Evolutionary conservation across 64 coral and sea anemone genomes (phyloP), one percentile per base, ranked within the genome.

Genomic region (Porites australiensis): DNA sequence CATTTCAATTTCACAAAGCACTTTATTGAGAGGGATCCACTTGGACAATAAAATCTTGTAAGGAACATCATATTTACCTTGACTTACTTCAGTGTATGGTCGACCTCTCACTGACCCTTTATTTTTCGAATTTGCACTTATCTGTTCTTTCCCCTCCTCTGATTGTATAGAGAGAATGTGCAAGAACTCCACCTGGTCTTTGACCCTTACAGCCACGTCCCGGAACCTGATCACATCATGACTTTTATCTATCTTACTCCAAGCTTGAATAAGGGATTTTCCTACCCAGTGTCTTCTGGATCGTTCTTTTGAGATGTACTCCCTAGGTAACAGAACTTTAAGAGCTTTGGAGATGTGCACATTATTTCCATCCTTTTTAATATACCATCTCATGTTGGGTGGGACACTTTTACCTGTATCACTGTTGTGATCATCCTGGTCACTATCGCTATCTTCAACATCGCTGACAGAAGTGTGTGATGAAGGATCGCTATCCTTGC

Each of bases 151-250:
- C 44, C 68, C 27, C 68, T 71, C 44, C 68, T 9, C 3, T 23
- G 68, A 71, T 12, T 71, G 68, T 71, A 71, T 71, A 27, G 68
- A 71, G 4, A 71, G 68, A 71, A 59, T 59, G 11, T 71, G 68
- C 2, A 71, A 9, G n/a, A 71, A 71, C 68, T 71, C 68, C 0
- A 12, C 12, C 12, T 9, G 0, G 68, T 37, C 68, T 0, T 44
- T 71, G 20, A 27, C 20, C 12, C 3, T 71, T 8, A 71, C 20
- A 71, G 68, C 68, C 9, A 71, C 44, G 68, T 71, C 68, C 44
- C 68, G 1, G 12, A 71, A 71, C 68, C 68, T 71, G 5, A 71
- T 71, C 12, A 43, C 68, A 71, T 71, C 68, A 71, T 71, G 68
- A 12, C 68, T 37, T 6, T 12, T 27, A 71, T 71, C 68, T 71